Evolutionary conservation across 2,888 invertebrate species (phyloP).

Genomic region (Creontiades dilutus): DNA sequence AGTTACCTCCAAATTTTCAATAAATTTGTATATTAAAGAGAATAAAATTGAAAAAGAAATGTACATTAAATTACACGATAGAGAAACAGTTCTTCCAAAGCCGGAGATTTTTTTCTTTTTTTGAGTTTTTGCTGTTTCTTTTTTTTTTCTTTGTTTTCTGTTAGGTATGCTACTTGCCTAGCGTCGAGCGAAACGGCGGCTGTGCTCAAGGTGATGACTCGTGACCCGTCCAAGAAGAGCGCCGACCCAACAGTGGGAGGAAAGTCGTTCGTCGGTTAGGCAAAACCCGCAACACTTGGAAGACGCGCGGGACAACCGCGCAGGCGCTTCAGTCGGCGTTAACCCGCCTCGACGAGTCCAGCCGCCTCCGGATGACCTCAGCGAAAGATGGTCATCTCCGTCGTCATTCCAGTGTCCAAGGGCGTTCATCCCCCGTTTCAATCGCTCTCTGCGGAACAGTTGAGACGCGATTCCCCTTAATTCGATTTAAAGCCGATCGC

Average conservation of each 20-base stretch:
- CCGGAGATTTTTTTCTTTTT: conserved; percentile 3
- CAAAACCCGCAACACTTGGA: conserved; percentile 31
- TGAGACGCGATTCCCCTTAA: not conserved
- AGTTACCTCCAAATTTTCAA: too few relatives aligned
- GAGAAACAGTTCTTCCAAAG: not conserved
- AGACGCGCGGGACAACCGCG: not conserved
- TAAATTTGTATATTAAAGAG: too few relatives aligned
- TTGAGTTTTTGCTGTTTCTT: not conserved
- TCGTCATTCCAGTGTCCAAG: not conserved
- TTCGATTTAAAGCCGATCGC: not conserved
- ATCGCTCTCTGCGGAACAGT: not conserved
- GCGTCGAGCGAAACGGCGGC: conserved; percentile 41
- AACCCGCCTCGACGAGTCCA: too few relatives aligned
- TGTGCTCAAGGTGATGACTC: conserved; percentile 54
- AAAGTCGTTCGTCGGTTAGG: not conserved
- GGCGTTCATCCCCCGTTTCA: not conserved
- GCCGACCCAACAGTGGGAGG: conserved; percentile 65
- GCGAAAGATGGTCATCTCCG: conserved; percentile 8
- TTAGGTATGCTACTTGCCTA: conserved; percentile 62
- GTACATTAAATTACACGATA: too few relatives aligned
- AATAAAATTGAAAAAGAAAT: too few relatives aligned
- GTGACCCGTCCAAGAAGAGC: conserved; percentile 66
- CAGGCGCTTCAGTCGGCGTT: not conserved
- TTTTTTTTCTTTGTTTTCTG: too few relatives aligned
- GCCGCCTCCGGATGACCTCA: conserved; percentile 46